Conservation (phyloP, 2,113 vertebrate species). For the Vulpes ferrilata region DNA sequence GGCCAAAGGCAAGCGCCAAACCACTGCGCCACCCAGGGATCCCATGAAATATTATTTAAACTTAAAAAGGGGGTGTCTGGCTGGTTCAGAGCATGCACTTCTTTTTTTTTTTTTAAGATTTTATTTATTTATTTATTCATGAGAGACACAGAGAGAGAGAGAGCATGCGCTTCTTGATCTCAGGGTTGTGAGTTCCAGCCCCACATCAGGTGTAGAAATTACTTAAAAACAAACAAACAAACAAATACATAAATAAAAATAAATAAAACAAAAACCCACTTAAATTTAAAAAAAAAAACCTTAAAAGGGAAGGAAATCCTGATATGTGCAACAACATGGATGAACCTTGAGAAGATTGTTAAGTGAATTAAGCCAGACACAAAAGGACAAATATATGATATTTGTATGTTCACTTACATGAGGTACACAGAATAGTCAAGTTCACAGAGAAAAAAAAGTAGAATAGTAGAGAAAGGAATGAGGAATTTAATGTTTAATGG, state of each 20-base stretch:
- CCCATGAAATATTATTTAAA: not conserved
- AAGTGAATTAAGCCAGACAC: not conserved
- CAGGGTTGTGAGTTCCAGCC: not conserved
- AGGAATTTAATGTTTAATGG: not conserved
- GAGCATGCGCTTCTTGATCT: not conserved
- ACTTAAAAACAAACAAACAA: not conserved
- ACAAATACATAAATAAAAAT: not conserved
- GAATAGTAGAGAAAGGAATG: not conserved
- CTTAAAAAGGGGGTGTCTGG: not conserved
- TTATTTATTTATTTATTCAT: too few species aligned
- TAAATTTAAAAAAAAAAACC: not conserved
- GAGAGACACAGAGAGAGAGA: too few species aligned
- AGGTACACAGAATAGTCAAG: not conserved
- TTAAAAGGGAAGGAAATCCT: conserved; percentile 4
- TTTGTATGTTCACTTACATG: not conserved
- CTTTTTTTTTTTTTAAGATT: not conserved
- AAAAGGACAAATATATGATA: not conserved
- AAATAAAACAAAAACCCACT: not conserved
- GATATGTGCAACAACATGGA: not conserved
- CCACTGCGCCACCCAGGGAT: too few species aligned
- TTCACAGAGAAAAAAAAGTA: not conserved
- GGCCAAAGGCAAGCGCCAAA: too few species aligned
- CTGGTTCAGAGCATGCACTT: not conserved
- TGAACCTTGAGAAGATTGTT: not conserved
- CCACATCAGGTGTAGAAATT: not conserved